Percentiles rank a stretch among this genome's conserved stretches.
These are phyloP conservation scores for Anguilla obscura DNA, from an alignment of 2,797 vertebrate genomes.

Conservation along the genomic window DNA sequence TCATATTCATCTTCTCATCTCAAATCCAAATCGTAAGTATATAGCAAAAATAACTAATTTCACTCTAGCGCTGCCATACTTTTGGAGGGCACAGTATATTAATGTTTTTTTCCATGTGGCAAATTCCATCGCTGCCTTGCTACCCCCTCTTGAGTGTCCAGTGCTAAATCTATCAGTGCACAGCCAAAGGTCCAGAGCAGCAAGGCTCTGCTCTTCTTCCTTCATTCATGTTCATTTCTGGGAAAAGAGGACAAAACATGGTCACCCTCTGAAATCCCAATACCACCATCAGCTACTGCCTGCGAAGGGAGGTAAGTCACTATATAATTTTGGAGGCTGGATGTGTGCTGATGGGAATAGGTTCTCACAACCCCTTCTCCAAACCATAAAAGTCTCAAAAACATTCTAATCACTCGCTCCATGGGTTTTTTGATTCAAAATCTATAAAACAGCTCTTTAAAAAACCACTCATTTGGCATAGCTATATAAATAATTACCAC, in stretches of 20 bases:
- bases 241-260: not conserved
- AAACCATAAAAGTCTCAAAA: not conserved
- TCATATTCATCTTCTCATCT: not conserved
- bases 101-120: not conserved
- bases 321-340: not conserved
- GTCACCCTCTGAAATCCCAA: not conserved
- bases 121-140: not conserved
- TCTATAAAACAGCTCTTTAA: too few relatives aligned
- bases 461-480: not conserved
- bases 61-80: not conserved
- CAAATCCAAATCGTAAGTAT: not conserved
- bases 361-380: not conserved
- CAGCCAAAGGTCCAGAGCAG: not conserved
- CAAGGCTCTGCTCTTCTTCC: not conserved
- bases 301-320: not conserved
- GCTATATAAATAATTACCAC: not conserved
- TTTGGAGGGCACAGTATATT: not conserved
- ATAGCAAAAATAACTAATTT: not conserved
- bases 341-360: not conserved
- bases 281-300: not conserved
- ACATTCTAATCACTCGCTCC: not conserved
- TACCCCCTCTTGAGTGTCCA: not conserved
- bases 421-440: not conserved
- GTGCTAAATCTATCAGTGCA: slow-evolving; percentile 11
- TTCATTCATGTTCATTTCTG: not conserved